These are phyloP conservation scores for Cephonodes hylas DNA, from an alignment of 2,888 invertebrate genomes.

Conservation along the genomic window DNA sequence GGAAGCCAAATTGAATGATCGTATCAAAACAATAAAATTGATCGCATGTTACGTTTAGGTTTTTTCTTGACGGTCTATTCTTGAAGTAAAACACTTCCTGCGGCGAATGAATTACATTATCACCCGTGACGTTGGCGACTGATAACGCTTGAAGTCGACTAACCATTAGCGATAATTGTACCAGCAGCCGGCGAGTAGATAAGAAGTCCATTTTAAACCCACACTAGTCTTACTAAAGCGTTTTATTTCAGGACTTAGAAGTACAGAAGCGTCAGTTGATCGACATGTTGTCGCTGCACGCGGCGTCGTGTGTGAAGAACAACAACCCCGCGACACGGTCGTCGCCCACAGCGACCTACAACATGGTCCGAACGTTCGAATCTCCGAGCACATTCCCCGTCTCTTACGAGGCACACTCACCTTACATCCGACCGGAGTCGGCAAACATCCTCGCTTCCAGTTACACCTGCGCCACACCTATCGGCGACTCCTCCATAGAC, in stretches of 20 bases:
- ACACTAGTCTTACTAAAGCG: neutral
- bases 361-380: conserved; percentile 70
- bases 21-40: neutral
- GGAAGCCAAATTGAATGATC: neutral
- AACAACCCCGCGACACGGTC: conserved; percentile 60
- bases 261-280: conserved; percentile 88
- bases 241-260: conserved; percentile 84
- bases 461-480: conserved; percentile 68
- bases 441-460: conserved; percentile 76
- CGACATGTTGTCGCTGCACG: conserved; percentile 89
- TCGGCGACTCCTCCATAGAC: conserved; percentile 68
- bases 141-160: conserved; percentile 36
- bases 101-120: conserved; percentile 29
- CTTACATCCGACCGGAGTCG: conserved; percentile 77
- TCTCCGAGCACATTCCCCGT: conserved; percentile 70
- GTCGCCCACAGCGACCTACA: conserved; percentile 68
- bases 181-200: conserved; percentile 27
- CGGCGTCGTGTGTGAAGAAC: conserved; percentile 85
- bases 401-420: conserved; percentile 70
- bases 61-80: neutral
- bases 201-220: conserved; percentile 18
- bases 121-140: conserved; percentile 29
- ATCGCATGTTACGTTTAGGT: neutral
- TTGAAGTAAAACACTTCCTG: conserved; percentile 21
- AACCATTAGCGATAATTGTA: conserved; percentile 38